These are phyloP conservation scores for Ornithorhynchus anatinus DNA, from an alignment of 2,113 vertebrate genomes.

Conservation along the genomic window DNA sequence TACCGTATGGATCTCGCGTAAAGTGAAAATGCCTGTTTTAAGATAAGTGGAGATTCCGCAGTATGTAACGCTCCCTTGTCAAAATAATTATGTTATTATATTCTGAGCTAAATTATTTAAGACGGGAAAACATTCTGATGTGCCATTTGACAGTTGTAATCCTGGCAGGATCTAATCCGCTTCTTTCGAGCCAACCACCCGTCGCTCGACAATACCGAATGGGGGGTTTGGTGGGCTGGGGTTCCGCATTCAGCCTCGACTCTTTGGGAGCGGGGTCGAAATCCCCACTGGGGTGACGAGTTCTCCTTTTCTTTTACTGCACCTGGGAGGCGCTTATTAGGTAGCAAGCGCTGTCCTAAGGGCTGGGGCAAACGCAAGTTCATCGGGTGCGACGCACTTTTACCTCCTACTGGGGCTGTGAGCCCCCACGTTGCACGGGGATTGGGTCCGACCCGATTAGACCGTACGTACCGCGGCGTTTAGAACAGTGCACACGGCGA, in stretches of 20 bases:
- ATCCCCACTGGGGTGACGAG: too few species aligned
- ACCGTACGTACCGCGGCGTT: too few species aligned
- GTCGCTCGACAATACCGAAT: not conserved
- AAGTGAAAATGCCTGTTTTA: slow-evolving; percentile 74
- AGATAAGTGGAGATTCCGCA: slow-evolving; percentile 73
- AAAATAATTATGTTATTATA: slow-evolving; percentile 81
- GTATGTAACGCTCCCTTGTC: slow-evolving; percentile 71
- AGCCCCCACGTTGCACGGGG: too few species aligned
- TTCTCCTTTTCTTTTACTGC: too few species aligned
- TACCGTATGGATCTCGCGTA: slow-evolving; percentile 63
- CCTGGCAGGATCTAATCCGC: slow-evolving; percentile 63
- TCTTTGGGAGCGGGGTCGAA: slow-evolving; percentile 1
- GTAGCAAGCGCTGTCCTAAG: too few species aligned
- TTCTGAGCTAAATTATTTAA: slow-evolving; percentile 76
- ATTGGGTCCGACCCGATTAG: too few species aligned
- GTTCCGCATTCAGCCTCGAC: too few species aligned
- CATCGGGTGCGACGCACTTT: too few species aligned
- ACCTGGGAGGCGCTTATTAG: too few species aligned
- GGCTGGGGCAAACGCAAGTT: too few species aligned
- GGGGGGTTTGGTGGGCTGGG: not conserved
- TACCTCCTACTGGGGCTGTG: too few species aligned
- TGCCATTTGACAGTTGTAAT: slow-evolving; percentile 69
- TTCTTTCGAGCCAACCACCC: slow-evolving; percentile 48
- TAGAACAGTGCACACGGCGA: too few species aligned
- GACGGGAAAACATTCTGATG: slow-evolving; percentile 77